Base-by-base conservation (phyloP, 2,888 invertebrate genomes). In the Dasysyrphus albostriatus region DNA sequence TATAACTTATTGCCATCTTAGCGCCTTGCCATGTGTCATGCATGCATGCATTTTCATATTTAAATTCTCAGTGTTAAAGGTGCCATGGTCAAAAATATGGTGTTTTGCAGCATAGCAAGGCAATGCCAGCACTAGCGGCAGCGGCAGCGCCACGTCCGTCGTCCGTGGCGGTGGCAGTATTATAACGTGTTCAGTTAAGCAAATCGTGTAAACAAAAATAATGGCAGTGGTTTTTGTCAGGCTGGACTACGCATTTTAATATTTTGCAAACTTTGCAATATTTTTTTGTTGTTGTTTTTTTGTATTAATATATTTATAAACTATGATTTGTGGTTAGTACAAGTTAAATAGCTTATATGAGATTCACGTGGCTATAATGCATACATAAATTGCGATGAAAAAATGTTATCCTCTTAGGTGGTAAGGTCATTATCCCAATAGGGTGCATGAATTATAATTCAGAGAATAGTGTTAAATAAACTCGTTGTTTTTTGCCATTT, bases 191-290 rank as follows among this genome's bases (percentile, higher is more conserved):
- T 54, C 61, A 76, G 76, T 70, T 76, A 72, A 82, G 63, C 70
- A 65, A 70, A 70, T 65, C 72, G 47, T 76, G 82, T 82, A 76
- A 65, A 49, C 70, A 63, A 65, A 63, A 65, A 72, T 76, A 76
- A 74, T 82, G 39, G 39, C 29, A 63, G 44, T n/a, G 69, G 76
- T 72, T 70, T 81, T 81, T 73, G 77, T 73, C 83, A 76, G 51
- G 16, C 51, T 67, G 78, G 83, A 67, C 78, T 73, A 78, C 78
- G 83, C 83, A 78, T 83, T 69, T 76, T 81, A 70, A 80, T 79
- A 44, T 58, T 34, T 34, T 54, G 29, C 12, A 16, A 12, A 12
- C 1, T 14, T 10, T 51, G 39, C 3, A 19, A 39, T 49, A 24
- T 24, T 1, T 24, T 32, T 3, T 32, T 6, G 32, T 65, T 54